A percentile compares a stretch with the other conserved stretches of the same genome.
Conservation (phyloP, 1,140 invertebrate genomes). For the Drosophila sturtevanti region DNA sequence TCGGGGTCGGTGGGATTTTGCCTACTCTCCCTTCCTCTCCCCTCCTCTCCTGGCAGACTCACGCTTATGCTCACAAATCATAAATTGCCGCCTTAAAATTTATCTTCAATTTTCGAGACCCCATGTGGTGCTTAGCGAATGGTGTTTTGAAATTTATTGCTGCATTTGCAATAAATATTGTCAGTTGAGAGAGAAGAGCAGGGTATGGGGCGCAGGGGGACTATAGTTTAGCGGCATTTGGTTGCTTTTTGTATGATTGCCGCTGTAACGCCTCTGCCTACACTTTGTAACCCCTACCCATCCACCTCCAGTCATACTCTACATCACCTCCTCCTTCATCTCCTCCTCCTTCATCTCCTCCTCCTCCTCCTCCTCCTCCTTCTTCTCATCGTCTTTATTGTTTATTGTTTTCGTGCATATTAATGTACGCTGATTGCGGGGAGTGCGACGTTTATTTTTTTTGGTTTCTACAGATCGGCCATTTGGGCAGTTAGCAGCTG, state of each 20-base stretch:
- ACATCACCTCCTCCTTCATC: conserved; percentile 15
- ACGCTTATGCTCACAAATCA: conserved; percentile 82
- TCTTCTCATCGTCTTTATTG: conserved; percentile 41
- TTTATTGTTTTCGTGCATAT: conserved; percentile 82
- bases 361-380: conserved; percentile 5
- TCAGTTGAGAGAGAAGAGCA: conserved; percentile 59
- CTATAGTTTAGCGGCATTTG: conserved; percentile 60
- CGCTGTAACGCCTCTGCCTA: conserved; percentile 74
- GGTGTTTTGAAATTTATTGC: conserved; percentile 83
- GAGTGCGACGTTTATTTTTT: conserved; percentile 4
- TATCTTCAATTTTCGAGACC: conserved; percentile 83
- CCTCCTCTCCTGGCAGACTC: conserved; percentile 29
- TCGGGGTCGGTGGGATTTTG: conserved; percentile 9
- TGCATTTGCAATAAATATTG: conserved; percentile 83
- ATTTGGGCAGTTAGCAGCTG: conserved; percentile 71
- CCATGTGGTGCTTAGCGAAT: conserved; percentile 83
- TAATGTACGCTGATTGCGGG: conserved; percentile 80
- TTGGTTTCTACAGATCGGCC: neutral
- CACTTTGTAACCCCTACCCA: conserved; percentile 21
- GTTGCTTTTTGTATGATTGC: conserved; percentile 70
- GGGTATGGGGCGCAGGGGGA: conserved; percentile 5
- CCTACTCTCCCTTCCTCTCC: neutral
- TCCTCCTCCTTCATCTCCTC: neutral
- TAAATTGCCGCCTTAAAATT: conserved; percentile 83
- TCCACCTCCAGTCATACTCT: neutral